These are phyloP conservation scores for Apotomis capreana DNA, from an alignment of 2,888 invertebrate species.

Conservation along the genomic window DNA sequence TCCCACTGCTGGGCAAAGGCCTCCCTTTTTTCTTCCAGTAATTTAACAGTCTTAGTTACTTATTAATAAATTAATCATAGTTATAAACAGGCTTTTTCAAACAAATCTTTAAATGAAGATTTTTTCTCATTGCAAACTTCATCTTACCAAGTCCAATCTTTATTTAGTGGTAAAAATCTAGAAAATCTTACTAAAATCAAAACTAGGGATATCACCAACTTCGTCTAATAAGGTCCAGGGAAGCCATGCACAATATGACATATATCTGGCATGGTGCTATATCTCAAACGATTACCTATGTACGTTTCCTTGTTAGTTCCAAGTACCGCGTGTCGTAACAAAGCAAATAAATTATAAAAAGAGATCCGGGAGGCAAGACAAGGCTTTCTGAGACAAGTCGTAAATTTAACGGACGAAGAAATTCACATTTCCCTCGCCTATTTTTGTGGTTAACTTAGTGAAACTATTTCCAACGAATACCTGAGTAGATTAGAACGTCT, in stretches of 20 bases:
- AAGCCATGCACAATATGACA: conserved; percentile 3
- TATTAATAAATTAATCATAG: no score
- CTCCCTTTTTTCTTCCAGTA: no score
- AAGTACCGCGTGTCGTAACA: conserved; percentile 70
- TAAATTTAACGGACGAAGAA: conserved; percentile 81
- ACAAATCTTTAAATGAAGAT: no score
- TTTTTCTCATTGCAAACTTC: no score
- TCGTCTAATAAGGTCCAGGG: not conserved
- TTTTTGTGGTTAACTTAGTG: conserved; percentile 72
- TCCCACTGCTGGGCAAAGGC: no score
- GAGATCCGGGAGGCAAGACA: conserved; percentile 72
- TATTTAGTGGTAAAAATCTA: no score
- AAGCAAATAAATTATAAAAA: conserved; percentile 82
- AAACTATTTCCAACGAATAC: conserved; percentile 58
- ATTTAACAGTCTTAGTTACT: no score
- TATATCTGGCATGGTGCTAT: conserved; percentile 16
- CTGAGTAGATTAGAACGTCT: conserved; percentile 34
- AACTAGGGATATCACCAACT: not conserved
- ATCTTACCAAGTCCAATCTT: no score
- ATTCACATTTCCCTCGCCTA: conserved; percentile 77
- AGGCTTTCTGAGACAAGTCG: conserved; percentile 78
- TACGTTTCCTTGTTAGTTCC: conserved; percentile 38
- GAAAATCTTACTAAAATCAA: no score
- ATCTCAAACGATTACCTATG: conserved; percentile 27
- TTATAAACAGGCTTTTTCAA: no score